Evolutionary conservation across 2,113 vertebrate species (phyloP), one percentile per base, ranked within the genome.

Genomic region (Paramormyrops kingsleyae): DNA sequence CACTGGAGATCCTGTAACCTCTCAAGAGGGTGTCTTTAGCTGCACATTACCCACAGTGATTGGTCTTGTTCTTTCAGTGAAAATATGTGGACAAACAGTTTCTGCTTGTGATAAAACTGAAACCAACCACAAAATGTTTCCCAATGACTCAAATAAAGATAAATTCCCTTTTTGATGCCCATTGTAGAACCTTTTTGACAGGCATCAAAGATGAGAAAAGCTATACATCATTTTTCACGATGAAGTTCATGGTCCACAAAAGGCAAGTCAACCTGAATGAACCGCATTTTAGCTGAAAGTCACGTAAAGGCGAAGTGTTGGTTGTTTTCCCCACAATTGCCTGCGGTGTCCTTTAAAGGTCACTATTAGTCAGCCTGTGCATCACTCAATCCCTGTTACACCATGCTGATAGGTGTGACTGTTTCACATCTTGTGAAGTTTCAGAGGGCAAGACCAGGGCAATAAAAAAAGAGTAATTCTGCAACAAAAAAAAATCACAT

Each of bases 261-360:
- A 42, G 35, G 35, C 74, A 42, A 84, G 83, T 46, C 83, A 46
- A n/a, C 6, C 83, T 12, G 83, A 84, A 84, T 84, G 83, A 84
- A 84, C 83, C 8, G 21, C 83, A 47, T 84, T 84, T 47, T 47
- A 84, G 21, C 83, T 84, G 42, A 47, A 84, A 83, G 42, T 47
- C 80, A 83, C 80, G 44, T 24, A 47, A 24, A 44, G 39, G 83
- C 44, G n/a, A 84, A 42, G 83, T 46, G 13, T 84, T 84, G 35
- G 44, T 84, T 84, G 83, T 84, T 47, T 84, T 84, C 44, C 24
- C 42, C 83, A 84, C 19, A 84, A 84, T 84, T 84, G 42, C 83
- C 83, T 84, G 42, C 10, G 83, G 83, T 84, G 83, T 84, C 83
- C 83, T 84, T 84, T 84, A 84, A 84, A 84, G 83, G 83, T 84